Conservation (phyloP, 2,113 vertebrate species). For the Ramphastos sulfuratus region DNA sequence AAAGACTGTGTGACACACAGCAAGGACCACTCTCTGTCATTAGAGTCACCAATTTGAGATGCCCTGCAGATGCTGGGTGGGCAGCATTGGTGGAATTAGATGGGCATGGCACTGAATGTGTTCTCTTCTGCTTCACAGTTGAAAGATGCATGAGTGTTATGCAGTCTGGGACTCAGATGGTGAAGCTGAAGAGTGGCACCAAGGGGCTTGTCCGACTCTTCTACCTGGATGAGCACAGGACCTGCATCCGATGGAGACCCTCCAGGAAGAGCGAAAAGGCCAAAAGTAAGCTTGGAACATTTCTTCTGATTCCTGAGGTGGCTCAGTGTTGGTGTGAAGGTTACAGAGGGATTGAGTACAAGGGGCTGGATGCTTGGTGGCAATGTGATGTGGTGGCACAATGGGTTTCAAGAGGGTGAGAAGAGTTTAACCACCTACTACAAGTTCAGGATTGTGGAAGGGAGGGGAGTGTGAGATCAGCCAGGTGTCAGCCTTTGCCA, state of each 20-base stretch:
- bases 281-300: constrained; percentile 84
- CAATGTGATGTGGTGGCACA: background rate
- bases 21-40: background rate
- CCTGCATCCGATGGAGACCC: constrained; percentile 94
- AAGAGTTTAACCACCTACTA: background rate
- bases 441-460: background rate
- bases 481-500: background rate
- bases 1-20: background rate
- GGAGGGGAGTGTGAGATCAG: background rate
- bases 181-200: constrained; percentile 95
- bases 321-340: background rate
- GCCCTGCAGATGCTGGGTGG: background rate
- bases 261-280: constrained; percentile 98
- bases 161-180: constrained; percentile 99
- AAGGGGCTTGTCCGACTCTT: constrained; percentile 96
- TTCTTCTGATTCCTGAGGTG: background rate
- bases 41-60: background rate
- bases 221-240: constrained; percentile 97
- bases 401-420: background rate
- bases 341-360: background rate
- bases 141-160: constrained; percentile 99
- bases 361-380: background rate
- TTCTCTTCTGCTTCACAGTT: constrained; percentile 79
- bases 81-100: background rate
- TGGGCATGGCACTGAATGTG: background rate